Evolutionary conservation across 2,888 invertebrate genomes (phyloP).

Genomic region (Protodeltote pygarga): DNA sequence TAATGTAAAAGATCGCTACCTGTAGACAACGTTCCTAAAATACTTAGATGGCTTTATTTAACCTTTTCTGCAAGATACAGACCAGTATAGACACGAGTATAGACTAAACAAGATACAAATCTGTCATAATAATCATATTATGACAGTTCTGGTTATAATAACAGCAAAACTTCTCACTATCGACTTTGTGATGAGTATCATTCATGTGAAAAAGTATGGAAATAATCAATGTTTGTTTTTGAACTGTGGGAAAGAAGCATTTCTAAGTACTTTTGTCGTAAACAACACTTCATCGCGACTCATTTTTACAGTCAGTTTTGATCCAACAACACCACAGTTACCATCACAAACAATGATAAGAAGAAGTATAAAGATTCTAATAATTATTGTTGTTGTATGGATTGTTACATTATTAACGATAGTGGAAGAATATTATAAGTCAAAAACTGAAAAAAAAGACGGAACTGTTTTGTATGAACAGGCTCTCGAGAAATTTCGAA

Average conservation of each 20-base stretch:
- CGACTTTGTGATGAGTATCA: conserved; percentile 44
- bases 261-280: conserved; percentile 48
- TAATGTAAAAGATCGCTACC: too few species aligned
- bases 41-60: too few species aligned
- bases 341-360: conserved; percentile 26
- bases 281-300: neutral
- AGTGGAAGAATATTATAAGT: conserved; percentile 52
- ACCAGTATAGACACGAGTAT: too few species aligned
- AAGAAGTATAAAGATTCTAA: conserved; percentile 44
- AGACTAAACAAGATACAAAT: too few species aligned
- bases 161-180: conserved; percentile 30
- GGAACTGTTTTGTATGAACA: conserved; percentile 41
- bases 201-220: conserved; percentile 51
- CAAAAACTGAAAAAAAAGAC: conserved; percentile 26
- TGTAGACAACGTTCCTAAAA: too few species aligned
- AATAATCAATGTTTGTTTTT: conserved; percentile 56
- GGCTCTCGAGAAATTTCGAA: conserved; percentile 47
- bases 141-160: conserved; percentile 2
- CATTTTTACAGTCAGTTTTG: conserved; percentile 7
- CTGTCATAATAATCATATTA: too few species aligned
- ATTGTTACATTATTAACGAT: conserved; percentile 57
- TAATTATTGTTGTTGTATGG: conserved; percentile 58
- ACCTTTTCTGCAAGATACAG: too few species aligned
- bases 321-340: conserved; percentile 4
- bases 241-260: conserved; percentile 51